Evolutionary conservation across 2,113 vertebrate genomes (phyloP), one percentile per base, ranked within the genome.

Genomic region (Trichechus manatus): DNA sequence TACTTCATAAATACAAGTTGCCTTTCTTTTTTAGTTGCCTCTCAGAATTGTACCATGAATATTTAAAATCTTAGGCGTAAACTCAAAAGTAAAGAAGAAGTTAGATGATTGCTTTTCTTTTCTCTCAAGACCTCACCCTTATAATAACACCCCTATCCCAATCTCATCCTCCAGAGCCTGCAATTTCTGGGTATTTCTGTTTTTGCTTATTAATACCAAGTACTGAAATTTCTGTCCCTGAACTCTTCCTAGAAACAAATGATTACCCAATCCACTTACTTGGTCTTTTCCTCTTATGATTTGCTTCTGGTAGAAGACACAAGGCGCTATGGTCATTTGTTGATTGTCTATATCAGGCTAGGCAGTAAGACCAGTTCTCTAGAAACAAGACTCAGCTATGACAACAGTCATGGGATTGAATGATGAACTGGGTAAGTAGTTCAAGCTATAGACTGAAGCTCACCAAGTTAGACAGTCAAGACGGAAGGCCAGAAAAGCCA

Each of bases 191-290:
- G 1, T 59, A 66, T 39, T 84, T 91, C 20, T 33, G 44, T 50
- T 50, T 91, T 94, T 83, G 9, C 31, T 91, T 68, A 66, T 74
- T 79, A 70, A 87, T 70, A 31, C 9, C n/a, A 84, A 86, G 31
- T 74, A 29, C 27, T 39, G 9, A 95, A 53, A 83, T 66, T 61
- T 88, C 61, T 64, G 86, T 3, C 63, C 42, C 31, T 36, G 4
- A 13, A 15, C 42, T n/a, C 29, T 80, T 81, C 3, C 23, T 19
- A 77, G 23, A 96, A 86, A 89, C 10, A 92, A 86, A 93, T 10
- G 22, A 47, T 27, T 25, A 82, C 9, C 31, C 66, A 88, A 72
- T 74, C 27, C 74, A 95, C 94, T 95, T 85, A 90, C 96, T 70
- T 75, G 50, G 31, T 95, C 36, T 96, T 95, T 85, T 77, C n/a